Base-by-base conservation (phyloP, 2,888 invertebrate species). In the Ormyrus nitidulus region DNA sequence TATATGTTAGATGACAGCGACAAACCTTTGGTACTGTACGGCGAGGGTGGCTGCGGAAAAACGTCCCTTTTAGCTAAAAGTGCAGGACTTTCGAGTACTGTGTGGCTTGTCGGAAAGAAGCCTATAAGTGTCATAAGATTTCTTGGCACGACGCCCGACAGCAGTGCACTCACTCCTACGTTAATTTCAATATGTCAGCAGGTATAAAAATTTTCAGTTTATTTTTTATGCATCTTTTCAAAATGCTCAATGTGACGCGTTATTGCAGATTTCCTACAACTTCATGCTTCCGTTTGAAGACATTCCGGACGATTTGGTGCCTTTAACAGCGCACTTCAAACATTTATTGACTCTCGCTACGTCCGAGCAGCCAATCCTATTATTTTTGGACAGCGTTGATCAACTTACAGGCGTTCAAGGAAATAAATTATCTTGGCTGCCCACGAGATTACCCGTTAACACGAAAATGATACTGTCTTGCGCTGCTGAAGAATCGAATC, bases 31-130 rank as follows among this genome's bases (percentile, higher is more conserved):
- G 96, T 98, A 34, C 91, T 99, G 77, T 97, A 97, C 89, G 99
- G 99, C 54, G 97, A 97, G 91, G 97, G 98, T 87, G 99, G 99
- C 61, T 99, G 99, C 88, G 99, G 99, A 0, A 99, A 99, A 91
- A 99, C 99, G 0, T 99, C 99, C 19, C 92, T 99, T 0, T 92
- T 99, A 79, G 96, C 99, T 0, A 98, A 98, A 91, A 96, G 96
- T 81, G 97, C 98, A 0, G 95, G 96, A 46, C 93, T 96, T 90
- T 95, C 95, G 0, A 92, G 94, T 8, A 93, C 92, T 56, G 93
- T 68, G 44, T 97, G 96, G 96, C 95, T 95, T 82, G 92, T 92
- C 34, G 94, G 94, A 0, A 94, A 93, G 0, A 94, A 94, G 72
- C 98, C 98, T 0, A 94, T 98, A 34, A 95, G 97, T 89, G 94